These are phyloP conservation scores for Mobula birostris DNA, from an alignment of 2,113 vertebrate species.

Conservation along the genomic window DNA sequence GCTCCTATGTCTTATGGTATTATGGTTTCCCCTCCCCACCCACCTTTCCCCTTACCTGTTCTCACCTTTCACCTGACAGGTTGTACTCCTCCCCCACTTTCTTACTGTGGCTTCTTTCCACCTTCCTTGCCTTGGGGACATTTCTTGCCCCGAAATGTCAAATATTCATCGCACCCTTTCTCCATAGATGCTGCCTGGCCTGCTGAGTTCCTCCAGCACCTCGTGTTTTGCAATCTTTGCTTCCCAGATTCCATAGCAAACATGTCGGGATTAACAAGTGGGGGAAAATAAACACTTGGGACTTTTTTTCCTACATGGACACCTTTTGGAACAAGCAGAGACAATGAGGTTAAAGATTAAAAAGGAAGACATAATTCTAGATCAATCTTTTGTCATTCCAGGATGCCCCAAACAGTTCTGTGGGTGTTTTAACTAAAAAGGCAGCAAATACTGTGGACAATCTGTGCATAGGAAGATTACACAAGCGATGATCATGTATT, in stretches of 20 bases:
- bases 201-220: no score
- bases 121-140: no score
- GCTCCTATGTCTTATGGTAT: no score
- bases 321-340: neutral
- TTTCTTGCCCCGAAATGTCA: no score
- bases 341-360: neutral
- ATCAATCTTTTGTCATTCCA: neutral
- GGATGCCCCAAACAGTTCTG: neutral
- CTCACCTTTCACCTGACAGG: no score
- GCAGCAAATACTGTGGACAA: neutral
- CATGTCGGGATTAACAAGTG: neutral
- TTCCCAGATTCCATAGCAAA: neutral
- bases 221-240: neutral
- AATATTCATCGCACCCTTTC: no score
- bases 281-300: neutral
- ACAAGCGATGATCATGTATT: no score
- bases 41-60: no score
- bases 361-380: neutral
- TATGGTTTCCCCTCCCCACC: no score
- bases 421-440: neutral
- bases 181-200: no score
- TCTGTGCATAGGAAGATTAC: neutral
- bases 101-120: no score
- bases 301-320: neutral
- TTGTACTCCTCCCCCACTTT: no score